Base-by-base conservation (phyloP, 1,140 invertebrate species). In the Zaprionus ornatus region DNA sequence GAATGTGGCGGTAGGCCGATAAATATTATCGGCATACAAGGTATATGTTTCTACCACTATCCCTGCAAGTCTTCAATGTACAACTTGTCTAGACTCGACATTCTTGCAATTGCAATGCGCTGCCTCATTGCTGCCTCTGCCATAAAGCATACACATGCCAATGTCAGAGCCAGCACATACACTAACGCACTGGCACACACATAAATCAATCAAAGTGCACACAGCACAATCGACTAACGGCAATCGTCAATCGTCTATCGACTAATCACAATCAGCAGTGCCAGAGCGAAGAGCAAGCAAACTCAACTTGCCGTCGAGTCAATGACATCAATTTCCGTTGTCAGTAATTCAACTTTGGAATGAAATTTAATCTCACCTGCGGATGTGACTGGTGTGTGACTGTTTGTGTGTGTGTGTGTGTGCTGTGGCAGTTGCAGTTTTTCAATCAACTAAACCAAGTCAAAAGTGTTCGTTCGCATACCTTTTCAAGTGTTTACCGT, bases 291-390 rank as follows among this genome's bases (percentile, higher is more conserved):
- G 40, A 40, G 40, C 40, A 45, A 40, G 40, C 40, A 45, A 45
- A 17, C n/a, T 45, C 40, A 2, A n/a, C 48, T 61, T 42, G 56
- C 27, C 32, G n/a, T 76, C 78, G 72, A 90, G 85, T 90, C 75
- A 69, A 78, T 63, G 72, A 79, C 75, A 88, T 90, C 85, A 87
- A 88, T 88, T 90, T 88, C 85, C 85, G 72, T 82, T 85, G 65
- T 77, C 85, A 90, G 81, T 88, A 88, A 90, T 83, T 90, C 81
- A 85, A 76, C 78, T 90, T 73, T 62, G 71, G 67, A 69, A 73
- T 69, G 72, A 71, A 81, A 90, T 90, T 78, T 82, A 88, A 90
- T 85, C 85, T 77, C n/a, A 84, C 59, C 72, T 69, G 54, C 23
- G 35, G 50, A 40, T 40, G 52, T 27, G n/a, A 2, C 27, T 15